A percentile compares a stretch with the other conserved stretches of the same genome.
phyloP scores from a whole-genome alignment of 1,140 invertebrate species.

The Drosophila mayri region DNA sequence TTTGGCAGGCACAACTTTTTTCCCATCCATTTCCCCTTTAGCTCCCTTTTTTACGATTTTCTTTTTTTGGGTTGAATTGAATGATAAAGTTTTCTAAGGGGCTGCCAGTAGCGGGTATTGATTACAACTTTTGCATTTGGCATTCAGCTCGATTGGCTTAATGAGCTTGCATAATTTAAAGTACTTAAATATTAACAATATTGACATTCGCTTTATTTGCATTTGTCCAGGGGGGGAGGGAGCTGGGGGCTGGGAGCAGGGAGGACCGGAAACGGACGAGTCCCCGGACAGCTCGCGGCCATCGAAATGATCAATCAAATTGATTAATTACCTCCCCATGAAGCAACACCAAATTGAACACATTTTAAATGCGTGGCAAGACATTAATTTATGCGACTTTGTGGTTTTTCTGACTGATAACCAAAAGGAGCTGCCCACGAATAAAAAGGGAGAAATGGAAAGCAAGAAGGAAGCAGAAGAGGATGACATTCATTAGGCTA shows the following conservation, averaged over 20 bases:
- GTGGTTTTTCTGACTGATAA: constrained; percentile 55
- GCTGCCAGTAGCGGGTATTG: constrained; percentile 19
- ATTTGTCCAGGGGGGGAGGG: constrained; percentile 30
- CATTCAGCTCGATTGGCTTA: constrained; percentile 73
- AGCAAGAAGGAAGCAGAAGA: constrained; percentile 19
- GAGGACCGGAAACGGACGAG: constrained; percentile 22
- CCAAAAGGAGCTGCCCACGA: constrained; percentile 10
- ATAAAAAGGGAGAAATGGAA: constrained; percentile 4
- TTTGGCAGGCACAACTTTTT: constrained; percentile 47
- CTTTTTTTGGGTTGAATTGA: constrained; percentile 27
- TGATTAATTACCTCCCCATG: constrained; percentile 72
- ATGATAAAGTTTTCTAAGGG: constrained; percentile 38
- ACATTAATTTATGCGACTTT: constrained; percentile 73
- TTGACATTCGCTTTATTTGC: constrained; percentile 61
- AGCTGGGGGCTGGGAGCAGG: not conserved
- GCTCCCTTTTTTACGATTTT: not conserved
- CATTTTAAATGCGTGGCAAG: constrained; percentile 68
- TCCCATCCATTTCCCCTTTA: constrained; percentile 9
- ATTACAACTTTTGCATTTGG: constrained; percentile 62
- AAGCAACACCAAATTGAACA: constrained; percentile 46
- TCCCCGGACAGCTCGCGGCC: constrained; percentile 51
- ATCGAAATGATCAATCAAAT: constrained; percentile 77
- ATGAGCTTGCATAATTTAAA: constrained; percentile 68
- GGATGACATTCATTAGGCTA: constrained; percentile 55
- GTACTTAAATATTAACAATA: constrained; percentile 71